Evolutionary conservation across 2,797 vertebrate genomes (phyloP).

Genomic region (Macropodus opercularis): DNA sequence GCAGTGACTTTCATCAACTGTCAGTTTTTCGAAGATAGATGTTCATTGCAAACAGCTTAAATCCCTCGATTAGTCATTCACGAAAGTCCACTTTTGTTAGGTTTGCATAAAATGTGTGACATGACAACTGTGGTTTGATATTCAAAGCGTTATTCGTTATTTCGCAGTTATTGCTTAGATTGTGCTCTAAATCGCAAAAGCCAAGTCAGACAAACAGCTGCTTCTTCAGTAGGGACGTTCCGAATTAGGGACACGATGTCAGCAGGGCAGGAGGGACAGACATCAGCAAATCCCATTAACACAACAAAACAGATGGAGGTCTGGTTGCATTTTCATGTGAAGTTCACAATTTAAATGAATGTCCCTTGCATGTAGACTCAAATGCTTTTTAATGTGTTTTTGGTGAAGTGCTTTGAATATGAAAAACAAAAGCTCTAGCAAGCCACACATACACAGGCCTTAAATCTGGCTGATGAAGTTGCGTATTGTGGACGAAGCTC

Average conservation of each 20-base stretch:
- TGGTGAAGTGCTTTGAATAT: constrained; percentile 10
- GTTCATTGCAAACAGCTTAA: constrained; percentile 1
- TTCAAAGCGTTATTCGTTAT: constrained; percentile 8
- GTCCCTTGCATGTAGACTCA: constrained; percentile 11
- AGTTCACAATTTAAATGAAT: constrained; percentile 16
- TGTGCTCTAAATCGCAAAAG: background rate
- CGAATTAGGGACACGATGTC: constrained; percentile 37
- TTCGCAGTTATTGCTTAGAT: background rate
- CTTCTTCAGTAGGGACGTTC: constrained; percentile 28
- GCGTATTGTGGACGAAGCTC: constrained; percentile 27
- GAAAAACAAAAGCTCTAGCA: no score
- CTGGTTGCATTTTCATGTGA: constrained; percentile 12
- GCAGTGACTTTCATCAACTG: constrained; percentile 9
- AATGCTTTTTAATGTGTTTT: background rate
- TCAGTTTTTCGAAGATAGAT: background rate
- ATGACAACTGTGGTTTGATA: background rate
- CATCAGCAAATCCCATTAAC: constrained; percentile 37
- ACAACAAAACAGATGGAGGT: constrained; percentile 40
- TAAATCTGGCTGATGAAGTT: constrained; percentile 51
- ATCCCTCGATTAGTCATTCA: constrained; percentile 8
- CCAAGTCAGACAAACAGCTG: constrained; percentile 23
- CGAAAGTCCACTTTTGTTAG: background rate
- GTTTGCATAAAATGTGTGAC: background rate
- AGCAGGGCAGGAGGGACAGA: constrained; percentile 28
- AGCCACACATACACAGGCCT: constrained; percentile 28